These are phyloP conservation scores for Sisor rabdophorus DNA, from an alignment of 2,113 vertebrate genomes.

Conservation along the genomic window DNA sequence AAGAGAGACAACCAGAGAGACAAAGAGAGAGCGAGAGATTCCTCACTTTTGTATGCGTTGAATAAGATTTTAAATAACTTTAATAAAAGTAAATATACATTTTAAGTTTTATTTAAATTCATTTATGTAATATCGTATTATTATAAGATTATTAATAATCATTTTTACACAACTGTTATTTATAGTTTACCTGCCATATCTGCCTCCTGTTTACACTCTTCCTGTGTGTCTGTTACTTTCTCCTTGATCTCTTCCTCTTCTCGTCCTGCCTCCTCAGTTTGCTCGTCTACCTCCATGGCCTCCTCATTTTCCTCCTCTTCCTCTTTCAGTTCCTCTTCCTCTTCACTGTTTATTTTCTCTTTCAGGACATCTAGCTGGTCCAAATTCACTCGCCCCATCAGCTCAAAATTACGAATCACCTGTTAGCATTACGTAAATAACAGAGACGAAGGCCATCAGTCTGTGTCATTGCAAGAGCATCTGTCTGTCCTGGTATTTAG, in stretches of 20 bases:
- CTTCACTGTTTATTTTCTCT: slow-evolving; percentile 73
- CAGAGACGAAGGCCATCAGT: background rate
- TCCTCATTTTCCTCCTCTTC: slow-evolving; percentile 61
- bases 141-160: background rate
- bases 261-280: slow-evolving; percentile 57
- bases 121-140: no score
- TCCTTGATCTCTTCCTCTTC: slow-evolving; percentile 51
- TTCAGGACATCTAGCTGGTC: slow-evolving; percentile 93
- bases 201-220: slow-evolving; percentile 51
- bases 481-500: background rate
- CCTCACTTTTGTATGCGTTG: no score
- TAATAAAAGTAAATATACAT: no score
- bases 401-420: slow-evolving; percentile 96
- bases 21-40: background rate
- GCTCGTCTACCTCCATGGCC: slow-evolving; percentile 52
- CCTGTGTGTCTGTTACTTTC: slow-evolving; percentile 48
- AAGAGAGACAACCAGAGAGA: background rate
- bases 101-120: no score
- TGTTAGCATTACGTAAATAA: slow-evolving; percentile 48
- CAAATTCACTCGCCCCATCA: slow-evolving; percentile 92
- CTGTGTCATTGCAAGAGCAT: background rate
- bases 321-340: slow-evolving; percentile 81
- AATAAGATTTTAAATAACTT: no score
- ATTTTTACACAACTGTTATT: background rate
- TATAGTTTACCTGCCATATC: slow-evolving; percentile 58